Conservation (phyloP, 2,113 vertebrate species). For the Dasyurus viverrinus region DNA sequence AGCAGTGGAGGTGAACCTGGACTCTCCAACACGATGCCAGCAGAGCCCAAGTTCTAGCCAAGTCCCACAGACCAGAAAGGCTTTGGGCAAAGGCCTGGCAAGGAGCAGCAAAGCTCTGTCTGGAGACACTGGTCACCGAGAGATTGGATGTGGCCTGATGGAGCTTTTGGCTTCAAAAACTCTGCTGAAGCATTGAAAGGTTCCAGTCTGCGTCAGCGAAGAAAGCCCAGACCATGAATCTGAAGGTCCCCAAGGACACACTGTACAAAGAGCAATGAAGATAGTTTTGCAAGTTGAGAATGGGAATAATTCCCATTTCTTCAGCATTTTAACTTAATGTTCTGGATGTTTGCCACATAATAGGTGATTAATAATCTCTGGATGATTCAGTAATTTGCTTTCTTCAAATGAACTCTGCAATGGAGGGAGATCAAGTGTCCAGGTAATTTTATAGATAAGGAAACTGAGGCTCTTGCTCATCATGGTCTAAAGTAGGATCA, state of each 20-base stretch:
- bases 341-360: background rate
- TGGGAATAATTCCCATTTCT: background rate
- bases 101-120: background rate
- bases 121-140: background rate
- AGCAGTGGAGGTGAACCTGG: background rate
- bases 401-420: background rate
- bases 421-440: background rate
- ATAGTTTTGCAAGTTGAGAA: background rate
- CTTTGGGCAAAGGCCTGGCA: background rate
- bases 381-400: background rate
- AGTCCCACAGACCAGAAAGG: background rate
- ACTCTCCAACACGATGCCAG: background rate
- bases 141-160: background rate
- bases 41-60: background rate
- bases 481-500: background rate
- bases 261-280: background rate
- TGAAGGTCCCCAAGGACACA: background rate
- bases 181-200: background rate
- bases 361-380: background rate
- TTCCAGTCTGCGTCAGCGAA: background rate
- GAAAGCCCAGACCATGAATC: background rate
- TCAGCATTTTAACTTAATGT: background rate
- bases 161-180: background rate
- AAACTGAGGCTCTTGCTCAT: background rate
- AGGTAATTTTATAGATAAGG: background rate